Base-by-base conservation (phyloP, 2,797 vertebrate species). In the Hapalemur alaotrensis region DNA sequence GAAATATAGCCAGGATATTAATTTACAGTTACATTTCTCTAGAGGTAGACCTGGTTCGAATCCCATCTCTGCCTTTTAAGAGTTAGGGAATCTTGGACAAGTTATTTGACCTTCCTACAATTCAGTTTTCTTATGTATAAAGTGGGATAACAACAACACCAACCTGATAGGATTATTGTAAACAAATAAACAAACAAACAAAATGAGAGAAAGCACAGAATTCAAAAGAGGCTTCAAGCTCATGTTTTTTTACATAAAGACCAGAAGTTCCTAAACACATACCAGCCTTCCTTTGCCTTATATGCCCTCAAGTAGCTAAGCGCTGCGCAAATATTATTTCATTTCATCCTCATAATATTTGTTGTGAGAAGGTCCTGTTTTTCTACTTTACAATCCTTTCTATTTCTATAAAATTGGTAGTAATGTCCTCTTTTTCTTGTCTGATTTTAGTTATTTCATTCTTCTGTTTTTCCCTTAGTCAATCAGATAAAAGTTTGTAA, bases 1-100 rank as follows among this genome's bases (percentile, higher is more conserved):
- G 61, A 97, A 81, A 95, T 86, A 93, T n/a, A 89, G 38, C 67
- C 63, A 89, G 35, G 13, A 50, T 87, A 89, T 92, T 93, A 95
- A 96, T 84, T 89, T 96, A 86, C 1, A 78, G 59, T 89, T 87
- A 41, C 57, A 86, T 91, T 96, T 95, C 80, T 95, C 83, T 52
- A 23, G 25, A 89, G 78, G 14, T 67, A 87, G 82, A 84, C 2
- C 57, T 85, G 22, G 7, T 81, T 80, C 80, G 28, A 67, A 82
- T 79, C 12, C 14, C 35, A 57, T 67, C 15, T 90, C 30, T 93
- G 61, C 57, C 35, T 52, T 83, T 95, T 79, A 91, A 86, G 46
- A 81, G 28, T 88, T 65, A 11, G 52, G 20, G 52, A 93, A 91
- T 83, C 28, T 52, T 83, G 32, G 61, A 10, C n/a, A 93, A 80